Evolutionary conservation across 35 echinoderm and acorn worm species (phyloP), one percentile per base, ranked within the genome.

Genomic region (Lytechinus pictus): DNA sequence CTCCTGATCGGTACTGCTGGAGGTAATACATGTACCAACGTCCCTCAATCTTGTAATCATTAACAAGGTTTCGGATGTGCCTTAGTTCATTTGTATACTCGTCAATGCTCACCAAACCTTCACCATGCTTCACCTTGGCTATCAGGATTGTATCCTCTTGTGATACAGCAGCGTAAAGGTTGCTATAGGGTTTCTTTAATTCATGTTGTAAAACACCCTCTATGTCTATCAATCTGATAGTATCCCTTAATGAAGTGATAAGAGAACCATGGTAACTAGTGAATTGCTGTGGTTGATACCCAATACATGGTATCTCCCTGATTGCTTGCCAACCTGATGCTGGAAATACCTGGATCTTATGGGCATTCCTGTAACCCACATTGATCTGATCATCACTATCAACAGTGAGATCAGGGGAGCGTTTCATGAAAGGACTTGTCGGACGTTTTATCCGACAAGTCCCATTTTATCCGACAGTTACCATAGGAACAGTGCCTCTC

Each of bases 351-450:
- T 92, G 51, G 52, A 92, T 92, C 54, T 14, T 53, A 4, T 92
- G 2, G 21, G 1, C 91, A 9, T 92, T 92, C 91, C 7, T 1
- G 54, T 54, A 92, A 5, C 91, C 14, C 8, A 55, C 54, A 92
- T 92, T 55, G 54, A 92, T 92, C 27, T n/a, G 54, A 27, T 92
- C 24, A 54, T 92, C 52, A 54, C 54, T 55, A 53, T 92, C 91
- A 55, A 92, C 91, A 53, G 91, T 10, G 24, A 92, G 33, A 44
- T 44, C 33, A n/a, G n/a, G n/a, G n/a, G n/a, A n/a, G n/a, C n/a
- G n/a, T n/a, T n/a, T n/a, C n/a, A n/a, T n/a, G n/a, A n/a, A n/a
- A n/a, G n/a, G n/a, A n/a, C n/a, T n/a, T n/a, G n/a, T n/a, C n/a
- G n/a, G n/a, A n/a, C n/a, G n/a, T n/a, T n/a, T n/a, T n/a, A n/a